Percentiles rank a stretch among this genome's conserved stretches.
Evolutionary conservation across 2,113 vertebrate species (phyloP).

Genomic region (Tichodroma muraria): DNA sequence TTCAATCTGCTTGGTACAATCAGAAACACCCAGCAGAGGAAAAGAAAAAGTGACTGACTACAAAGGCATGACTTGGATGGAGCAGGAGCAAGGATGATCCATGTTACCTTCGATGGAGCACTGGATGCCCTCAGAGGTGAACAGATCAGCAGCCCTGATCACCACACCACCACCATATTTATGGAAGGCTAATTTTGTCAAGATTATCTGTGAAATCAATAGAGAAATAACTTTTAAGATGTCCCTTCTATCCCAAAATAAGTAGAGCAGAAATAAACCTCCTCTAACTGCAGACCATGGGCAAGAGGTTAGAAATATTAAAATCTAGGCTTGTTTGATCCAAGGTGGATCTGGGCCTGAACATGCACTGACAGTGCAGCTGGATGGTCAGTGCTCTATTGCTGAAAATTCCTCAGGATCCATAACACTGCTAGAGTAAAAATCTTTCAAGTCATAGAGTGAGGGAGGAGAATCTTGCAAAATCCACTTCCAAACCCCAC

Average conservation of each 20-base stretch:
- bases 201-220: neutral
- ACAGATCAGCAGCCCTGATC: neutral
- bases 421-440: rapidly evolving
- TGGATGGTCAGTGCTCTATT: neutral
- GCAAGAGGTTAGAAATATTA: neutral
- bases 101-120: rapidly evolving
- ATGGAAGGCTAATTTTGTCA: neutral
- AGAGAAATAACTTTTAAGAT: neutral
- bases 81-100: neutral
- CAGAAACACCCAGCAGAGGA: neutral
- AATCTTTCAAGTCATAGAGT: neutral
- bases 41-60: neutral
- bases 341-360: neutral
- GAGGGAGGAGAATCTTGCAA: neutral
- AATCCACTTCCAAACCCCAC: neutral
- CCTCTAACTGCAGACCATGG: neutral
- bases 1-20: neutral
- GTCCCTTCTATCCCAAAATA: neutral
- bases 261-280: neutral
- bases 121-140: rapidly evolving
- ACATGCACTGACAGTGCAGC: neutral
- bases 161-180: neutral
- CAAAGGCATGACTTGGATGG: neutral
- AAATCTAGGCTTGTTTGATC: neutral
- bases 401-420: neutral